These are phyloP conservation scores for Battus philenor DNA, from an alignment of 1,140 invertebrate species.

Conservation along the genomic window DNA sequence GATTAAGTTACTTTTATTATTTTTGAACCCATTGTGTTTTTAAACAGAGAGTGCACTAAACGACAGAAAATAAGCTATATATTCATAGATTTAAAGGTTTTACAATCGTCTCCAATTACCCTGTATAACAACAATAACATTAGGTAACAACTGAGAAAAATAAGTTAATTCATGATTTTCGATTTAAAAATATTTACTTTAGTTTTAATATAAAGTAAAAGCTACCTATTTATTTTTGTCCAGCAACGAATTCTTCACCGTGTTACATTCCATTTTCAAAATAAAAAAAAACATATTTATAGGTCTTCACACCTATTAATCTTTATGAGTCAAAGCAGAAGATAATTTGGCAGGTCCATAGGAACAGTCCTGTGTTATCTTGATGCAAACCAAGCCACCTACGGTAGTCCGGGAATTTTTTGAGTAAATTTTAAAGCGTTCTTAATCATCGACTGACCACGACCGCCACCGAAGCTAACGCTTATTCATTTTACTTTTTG, in stretches of 20 bases:
- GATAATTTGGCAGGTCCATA: conserved; percentile 27
- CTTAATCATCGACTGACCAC: conserved; percentile 27
- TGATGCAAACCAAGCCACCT: conserved; percentile 16
- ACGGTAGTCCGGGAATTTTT: conserved; percentile 21
- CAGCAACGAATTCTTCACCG: neutral
- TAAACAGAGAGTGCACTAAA: too few relatives aligned
- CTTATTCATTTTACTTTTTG: neutral
- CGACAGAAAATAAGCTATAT: too few relatives aligned
- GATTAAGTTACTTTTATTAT: too few relatives aligned
- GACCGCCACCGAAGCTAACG: conserved; percentile 4
- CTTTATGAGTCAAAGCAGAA: conserved; percentile 41
- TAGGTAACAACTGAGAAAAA: too few relatives aligned
- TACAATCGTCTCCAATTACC: too few relatives aligned
- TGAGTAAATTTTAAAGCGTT: conserved; percentile 14
- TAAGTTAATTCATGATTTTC: too few relatives aligned
- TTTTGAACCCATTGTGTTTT: too few relatives aligned
- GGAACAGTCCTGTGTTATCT: conserved; percentile 27
- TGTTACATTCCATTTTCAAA: neutral
- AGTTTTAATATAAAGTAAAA: neutral
- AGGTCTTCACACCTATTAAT: conserved; percentile 21
- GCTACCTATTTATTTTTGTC: neutral
- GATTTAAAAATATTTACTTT: neutral
- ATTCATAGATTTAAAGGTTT: too few relatives aligned
- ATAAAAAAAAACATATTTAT: neutral
- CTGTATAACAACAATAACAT: too few relatives aligned